phyloP scores from a whole-genome alignment of 2,888 invertebrate genomes.

The Nomada lathburiana region DNA sequence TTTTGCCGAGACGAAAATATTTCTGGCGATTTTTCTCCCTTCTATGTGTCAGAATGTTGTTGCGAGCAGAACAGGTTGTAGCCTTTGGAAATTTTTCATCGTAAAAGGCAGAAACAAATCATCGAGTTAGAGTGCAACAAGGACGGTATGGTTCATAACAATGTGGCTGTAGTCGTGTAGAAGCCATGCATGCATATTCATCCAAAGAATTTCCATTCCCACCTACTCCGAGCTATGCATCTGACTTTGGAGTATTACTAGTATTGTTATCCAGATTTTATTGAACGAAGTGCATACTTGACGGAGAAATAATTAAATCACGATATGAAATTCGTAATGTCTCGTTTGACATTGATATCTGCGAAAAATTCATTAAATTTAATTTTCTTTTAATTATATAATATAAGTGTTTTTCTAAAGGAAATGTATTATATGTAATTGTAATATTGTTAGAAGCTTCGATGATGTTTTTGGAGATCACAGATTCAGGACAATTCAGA shows the following conservation, averaged over 20 bases:
- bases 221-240: constrained; percentile 19
- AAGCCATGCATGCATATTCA: constrained; percentile 46
- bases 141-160: constrained; percentile 19
- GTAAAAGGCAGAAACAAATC: constrained; percentile 48
- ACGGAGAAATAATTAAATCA: neutral
- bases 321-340: neutral
- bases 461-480: too few relatives aligned
- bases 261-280: constrained; percentile 34
- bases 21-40: constrained; percentile 25
- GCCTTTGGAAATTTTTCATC: constrained; percentile 47
- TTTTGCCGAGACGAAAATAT: constrained; percentile 26
- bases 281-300: neutral
- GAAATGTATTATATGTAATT: too few relatives aligned
- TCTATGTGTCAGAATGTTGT: constrained; percentile 23
- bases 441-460: too few relatives aligned
- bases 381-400: too few relatives aligned
- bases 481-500: too few relatives aligned
- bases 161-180: constrained; percentile 39
- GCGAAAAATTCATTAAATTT: too few relatives aligned
- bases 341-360: neutral
- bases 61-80: constrained; percentile 30
- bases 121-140: constrained; percentile 43
- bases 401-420: too few relatives aligned
- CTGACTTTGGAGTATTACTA: constrained; percentile 29
- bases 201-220: constrained; percentile 39